phyloP scores from a whole-genome alignment of 2,113 vertebrate genomes.

The Myiagra hebetior region DNA sequence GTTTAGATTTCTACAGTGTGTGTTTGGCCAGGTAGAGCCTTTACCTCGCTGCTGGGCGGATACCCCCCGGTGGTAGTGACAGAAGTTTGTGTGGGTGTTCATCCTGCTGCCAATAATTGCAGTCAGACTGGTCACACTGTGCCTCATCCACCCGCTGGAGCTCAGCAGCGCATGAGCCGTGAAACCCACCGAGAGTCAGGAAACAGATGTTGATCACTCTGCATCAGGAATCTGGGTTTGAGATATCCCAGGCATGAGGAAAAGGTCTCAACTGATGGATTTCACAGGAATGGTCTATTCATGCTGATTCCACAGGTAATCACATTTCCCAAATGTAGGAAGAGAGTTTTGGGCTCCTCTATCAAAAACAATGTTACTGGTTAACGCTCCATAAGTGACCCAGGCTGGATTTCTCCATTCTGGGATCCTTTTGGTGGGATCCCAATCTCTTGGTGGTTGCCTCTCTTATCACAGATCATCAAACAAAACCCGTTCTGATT shows the following conservation, averaged over 20 bases:
- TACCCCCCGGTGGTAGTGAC: not conserved
- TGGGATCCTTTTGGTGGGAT: not conserved
- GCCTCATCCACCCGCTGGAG: not conserved
- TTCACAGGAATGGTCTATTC: not conserved
- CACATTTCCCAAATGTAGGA: not conserved
- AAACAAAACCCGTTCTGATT: fast-evolving
- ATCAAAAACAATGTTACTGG: fast-evolving
- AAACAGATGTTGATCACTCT: not conserved
- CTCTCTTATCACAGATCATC: not conserved
- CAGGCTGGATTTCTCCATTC: not conserved
- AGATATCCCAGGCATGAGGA: not conserved
- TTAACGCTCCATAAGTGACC: fast-evolving
- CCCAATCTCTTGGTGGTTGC: not conserved
- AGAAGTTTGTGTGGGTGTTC: not conserved
- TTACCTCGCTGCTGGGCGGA: not conserved
- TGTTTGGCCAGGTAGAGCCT: not conserved
- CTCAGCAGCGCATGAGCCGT: not conserved
- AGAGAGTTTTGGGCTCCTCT: not conserved
- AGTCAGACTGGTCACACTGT: not conserved
- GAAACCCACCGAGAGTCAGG: not conserved
- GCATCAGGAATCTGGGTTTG: not conserved
- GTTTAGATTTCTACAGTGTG: not conserved
- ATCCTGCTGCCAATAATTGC: not conserved
- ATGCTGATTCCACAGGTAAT: fast-evolving
- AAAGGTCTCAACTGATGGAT: not conserved